Conservation (phyloP, 1,140 invertebrate genomes). For the Elymnias hypermnestra region DNA sequence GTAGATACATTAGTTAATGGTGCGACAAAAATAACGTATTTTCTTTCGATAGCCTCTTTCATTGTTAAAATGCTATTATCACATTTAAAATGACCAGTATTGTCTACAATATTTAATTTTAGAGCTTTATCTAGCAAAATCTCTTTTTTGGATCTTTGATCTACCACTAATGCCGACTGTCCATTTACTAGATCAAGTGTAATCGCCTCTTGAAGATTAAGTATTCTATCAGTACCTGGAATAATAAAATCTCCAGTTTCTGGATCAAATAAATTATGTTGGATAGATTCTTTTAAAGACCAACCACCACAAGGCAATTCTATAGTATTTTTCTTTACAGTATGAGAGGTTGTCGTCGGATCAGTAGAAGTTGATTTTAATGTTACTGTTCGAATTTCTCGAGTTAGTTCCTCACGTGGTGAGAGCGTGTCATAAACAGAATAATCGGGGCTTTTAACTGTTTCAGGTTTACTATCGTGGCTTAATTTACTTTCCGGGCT, state of each 20-base stretch:
- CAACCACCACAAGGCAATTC: slow-evolving; percentile 90
- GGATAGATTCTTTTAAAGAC: slow-evolving; percentile 86
- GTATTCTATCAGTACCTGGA: slow-evolving; percentile 88
- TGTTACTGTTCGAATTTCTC: slow-evolving; percentile 48
- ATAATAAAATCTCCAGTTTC: slow-evolving; percentile 90
- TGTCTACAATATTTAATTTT: slow-evolving; percentile 86
- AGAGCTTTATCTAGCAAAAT: slow-evolving; percentile 85
- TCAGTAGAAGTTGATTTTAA: slow-evolving; percentile 62
- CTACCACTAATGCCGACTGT: slow-evolving; percentile 86
- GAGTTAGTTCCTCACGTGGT: slow-evolving; percentile 37
- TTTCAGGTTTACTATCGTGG: slow-evolving; percentile 66
- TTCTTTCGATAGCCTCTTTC: slow-evolving; percentile 85
- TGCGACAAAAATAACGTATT: slow-evolving; percentile 79
- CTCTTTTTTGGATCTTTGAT: slow-evolving; percentile 82
- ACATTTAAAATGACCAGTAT: slow-evolving; percentile 83
- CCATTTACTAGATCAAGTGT: slow-evolving; percentile 90
- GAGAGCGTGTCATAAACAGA: slow-evolving; percentile 34
- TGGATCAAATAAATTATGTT: slow-evolving; percentile 87
- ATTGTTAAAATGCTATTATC: slow-evolving; percentile 80
- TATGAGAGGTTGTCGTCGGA: slow-evolving; percentile 63
- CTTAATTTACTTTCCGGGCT: slow-evolving; percentile 66
- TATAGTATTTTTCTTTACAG: slow-evolving; percentile 77
- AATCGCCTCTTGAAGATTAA: slow-evolving; percentile 92
- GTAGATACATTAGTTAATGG: slow-evolving; percentile 49
- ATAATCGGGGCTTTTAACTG: slow-evolving; percentile 63